phyloP scores from a whole-genome alignment of 2,888 invertebrate species.

The Folsomia candida region DNA sequence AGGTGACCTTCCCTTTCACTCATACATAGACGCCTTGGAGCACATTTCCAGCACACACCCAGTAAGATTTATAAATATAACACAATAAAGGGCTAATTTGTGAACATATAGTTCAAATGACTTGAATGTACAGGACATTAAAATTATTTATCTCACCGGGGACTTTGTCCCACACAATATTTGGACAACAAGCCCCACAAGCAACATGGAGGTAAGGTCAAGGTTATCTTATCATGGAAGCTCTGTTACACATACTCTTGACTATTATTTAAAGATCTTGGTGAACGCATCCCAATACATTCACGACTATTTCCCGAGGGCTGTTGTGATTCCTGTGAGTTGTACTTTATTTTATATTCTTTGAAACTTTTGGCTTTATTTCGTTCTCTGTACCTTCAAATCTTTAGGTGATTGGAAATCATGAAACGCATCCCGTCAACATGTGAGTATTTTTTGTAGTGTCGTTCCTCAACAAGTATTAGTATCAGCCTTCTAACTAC shows the following conservation, averaged over 20 bases:
- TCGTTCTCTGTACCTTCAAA: neutral
- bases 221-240: too few relatives aligned
- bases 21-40: constrained; percentile 44
- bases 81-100: neutral
- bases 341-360: too few relatives aligned
- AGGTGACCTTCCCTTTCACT: constrained; percentile 46
- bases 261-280: constrained; percentile 28
- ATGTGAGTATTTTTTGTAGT: constrained; percentile 20
- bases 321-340: constrained; percentile 38
- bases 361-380: too few relatives aligned
- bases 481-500: neutral
- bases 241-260: too few relatives aligned
- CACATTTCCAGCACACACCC: constrained; percentile 47
- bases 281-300: constrained; percentile 40
- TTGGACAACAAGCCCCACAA: constrained; percentile 43
- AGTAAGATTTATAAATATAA: constrained; percentile 22
- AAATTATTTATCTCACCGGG: constrained; percentile 49
- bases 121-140: constrained; percentile 38
- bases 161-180: constrained; percentile 50
- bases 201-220: constrained; percentile 37
- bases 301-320: constrained; percentile 41
- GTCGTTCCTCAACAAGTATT: too few relatives aligned
- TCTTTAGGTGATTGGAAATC: constrained; percentile 48
- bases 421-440: constrained; percentile 49
- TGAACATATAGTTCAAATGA: neutral